phyloP scores from a whole-genome alignment of 2,888 invertebrate genomes.

The Argyra leucocephala region DNA sequence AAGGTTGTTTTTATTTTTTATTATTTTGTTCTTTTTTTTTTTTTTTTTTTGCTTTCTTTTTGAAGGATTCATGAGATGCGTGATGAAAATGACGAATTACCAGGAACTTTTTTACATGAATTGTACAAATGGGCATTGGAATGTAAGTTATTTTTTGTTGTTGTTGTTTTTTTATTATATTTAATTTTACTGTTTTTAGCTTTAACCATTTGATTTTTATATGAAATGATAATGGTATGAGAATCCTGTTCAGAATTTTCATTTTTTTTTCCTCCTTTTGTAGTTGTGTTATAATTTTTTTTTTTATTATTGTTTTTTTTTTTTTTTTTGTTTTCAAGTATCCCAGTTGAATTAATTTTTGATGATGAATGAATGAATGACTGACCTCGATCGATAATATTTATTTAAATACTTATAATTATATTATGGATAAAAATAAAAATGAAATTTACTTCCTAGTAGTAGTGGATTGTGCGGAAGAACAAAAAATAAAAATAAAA shows the following conservation, averaged over 20 bases:
- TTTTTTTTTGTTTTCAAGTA: neutral
- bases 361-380: neutral
- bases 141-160: conserved; percentile 52
- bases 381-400: neutral
- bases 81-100: conserved; percentile 59
- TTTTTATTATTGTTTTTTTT: neutral
- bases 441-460: no score
- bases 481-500: no score
- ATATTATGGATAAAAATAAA: no score
- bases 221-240: neutral
- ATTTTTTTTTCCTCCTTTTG: no score
- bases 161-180: neutral
- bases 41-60: neutral
- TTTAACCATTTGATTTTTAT: neutral
- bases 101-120: conserved; percentile 75
- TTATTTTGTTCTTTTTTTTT: neutral
- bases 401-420: no score
- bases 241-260: no score
- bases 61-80: conserved; percentile 54
- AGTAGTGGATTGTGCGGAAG: no score
- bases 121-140: conserved; percentile 88
- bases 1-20: neutral
- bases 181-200: neutral
- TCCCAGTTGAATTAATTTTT: neutral
- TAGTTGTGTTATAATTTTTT: neutral